Base-by-base conservation (phyloP, 2,113 vertebrate genomes). In the Anolis carolinensis region DNA sequence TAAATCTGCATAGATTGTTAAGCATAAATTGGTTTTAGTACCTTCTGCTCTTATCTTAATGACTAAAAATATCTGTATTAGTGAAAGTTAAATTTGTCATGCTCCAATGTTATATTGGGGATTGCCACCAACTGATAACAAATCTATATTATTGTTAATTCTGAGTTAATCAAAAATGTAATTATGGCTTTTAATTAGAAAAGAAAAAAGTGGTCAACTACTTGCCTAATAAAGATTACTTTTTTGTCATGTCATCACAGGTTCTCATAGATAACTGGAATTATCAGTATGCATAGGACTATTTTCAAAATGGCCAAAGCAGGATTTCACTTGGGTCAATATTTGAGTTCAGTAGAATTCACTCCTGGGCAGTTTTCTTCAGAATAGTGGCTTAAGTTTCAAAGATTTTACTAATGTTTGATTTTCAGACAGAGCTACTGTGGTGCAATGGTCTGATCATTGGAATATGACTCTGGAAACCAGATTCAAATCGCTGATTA, bases 151-250 rank as follows among this genome's bases (percentile, higher is more conserved):
- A 93, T 91, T 93, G 88, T 92, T 93, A 85, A 79, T 90, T 92
- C 88, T 65, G 79, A 50, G 79, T 93, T 93, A 92, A 95, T 95
- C n/a, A 92, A 90, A 93, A 92, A 89, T 90, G 78, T 90, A 92
- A 93, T 94, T 95, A 91, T 89, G 84, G 86, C 87, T 94, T 93
- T 91, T 92, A 95, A 94, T 95, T 93, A 92, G 88, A 92, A 86
- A 63, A 89, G 88, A 91, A 92, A 44, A 88, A 90, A 92, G 36
- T 85, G 68, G 32, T 83, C 87, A 89, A 86, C 83, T 91, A 87
- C 81, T 82, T 82, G 79, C 86, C 89, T 84, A 80, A 87, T 81
- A 81, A 90, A 90, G 90, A 86, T 72, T 82, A 20, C 7, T 88
- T 92, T 93, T 39, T 76, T 90, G 78, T 84, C 62, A 91, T 77